Evolutionary conservation across 1,140 invertebrate species (phyloP), one percentile per base, ranked within the genome.

Genomic region (Dysdera silvatica): DNA sequence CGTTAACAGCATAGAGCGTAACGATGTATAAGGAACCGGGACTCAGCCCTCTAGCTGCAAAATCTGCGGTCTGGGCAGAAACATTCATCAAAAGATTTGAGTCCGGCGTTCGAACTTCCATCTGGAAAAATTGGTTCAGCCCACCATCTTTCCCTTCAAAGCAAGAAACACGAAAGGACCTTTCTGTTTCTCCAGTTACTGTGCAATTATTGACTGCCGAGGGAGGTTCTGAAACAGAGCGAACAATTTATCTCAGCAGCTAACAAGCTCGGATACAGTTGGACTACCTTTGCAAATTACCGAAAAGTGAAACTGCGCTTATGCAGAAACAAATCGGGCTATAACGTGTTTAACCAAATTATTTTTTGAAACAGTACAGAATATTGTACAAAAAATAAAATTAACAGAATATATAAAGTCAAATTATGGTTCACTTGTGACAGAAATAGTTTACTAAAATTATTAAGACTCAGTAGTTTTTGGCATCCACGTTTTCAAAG

Each of bases 1-100:
- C 81, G 72, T 88, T 88, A 55, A 84, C 81, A 43, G 86, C 84
- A 69, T 84, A 87, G 61, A 87, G 78, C 32, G 80, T 76, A 49
- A 87, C 75, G 2, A 55, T 49, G 35, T 68, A 69, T 7, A 26
- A 35, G 2, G 67, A 65, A 2, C 60, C 60, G 6, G 68, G 52
- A 49, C 54, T 53, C 3, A 70, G 47, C 3, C 62, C 61, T 4
- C 60, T 20, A 5, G 61, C 37, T 4, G 63, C 43, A 28, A 70
- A 70, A 47, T 67, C 67, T n/a, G 69, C 67, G 1, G 47, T 51
- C 14, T 47, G 61, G 4, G 61, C 55, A 6, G 61, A 26, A 20
- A 55, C 52, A 14, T 63, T 63, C 26, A 56, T 10, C 12, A 63
- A 12, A 12, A 63, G 43, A 6, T 16, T 29, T 2, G 61, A 55